Conservation (phyloP, 2,113 vertebrate species). For the Eidolon helvum region DNA sequence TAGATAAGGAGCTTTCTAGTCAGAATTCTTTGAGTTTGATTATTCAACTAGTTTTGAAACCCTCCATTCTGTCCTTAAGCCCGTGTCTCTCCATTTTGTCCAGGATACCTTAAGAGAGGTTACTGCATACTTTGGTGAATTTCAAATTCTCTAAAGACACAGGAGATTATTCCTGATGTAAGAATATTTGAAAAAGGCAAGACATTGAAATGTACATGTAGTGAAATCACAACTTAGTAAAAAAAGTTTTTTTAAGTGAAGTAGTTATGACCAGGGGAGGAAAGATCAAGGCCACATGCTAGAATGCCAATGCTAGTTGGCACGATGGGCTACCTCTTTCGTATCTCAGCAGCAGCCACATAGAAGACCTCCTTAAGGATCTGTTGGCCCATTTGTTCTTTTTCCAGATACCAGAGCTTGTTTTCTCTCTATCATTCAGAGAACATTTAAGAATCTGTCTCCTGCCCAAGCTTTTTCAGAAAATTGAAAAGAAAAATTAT, state of each 20-base stretch:
- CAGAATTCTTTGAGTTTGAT: background rate
- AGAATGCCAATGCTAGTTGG: background rate
- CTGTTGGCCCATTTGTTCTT: background rate
- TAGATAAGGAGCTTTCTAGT: background rate
- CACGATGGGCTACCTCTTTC: fast-evolving
- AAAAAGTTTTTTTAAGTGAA: background rate
- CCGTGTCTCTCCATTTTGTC: background rate
- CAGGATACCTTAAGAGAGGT: background rate
- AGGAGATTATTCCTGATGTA: background rate
- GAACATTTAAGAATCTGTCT: background rate
- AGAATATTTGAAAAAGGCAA: background rate
- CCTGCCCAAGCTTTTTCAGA: background rate
- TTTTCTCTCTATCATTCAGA: background rate
- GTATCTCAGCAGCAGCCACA: fast-evolving
- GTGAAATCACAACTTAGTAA: background rate
- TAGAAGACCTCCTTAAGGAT: background rate
- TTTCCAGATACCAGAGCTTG: background rate
- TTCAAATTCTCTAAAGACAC: background rate
- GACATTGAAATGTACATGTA: background rate
- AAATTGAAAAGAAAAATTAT: background rate
- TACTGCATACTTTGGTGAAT: background rate
- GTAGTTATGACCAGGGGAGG: background rate
- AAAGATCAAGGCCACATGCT: background rate
- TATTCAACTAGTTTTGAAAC: background rate
- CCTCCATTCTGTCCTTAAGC: background rate